Base-by-base conservation (phyloP, 2,888 invertebrate genomes). In the Scaeva pyrastri region DNA sequence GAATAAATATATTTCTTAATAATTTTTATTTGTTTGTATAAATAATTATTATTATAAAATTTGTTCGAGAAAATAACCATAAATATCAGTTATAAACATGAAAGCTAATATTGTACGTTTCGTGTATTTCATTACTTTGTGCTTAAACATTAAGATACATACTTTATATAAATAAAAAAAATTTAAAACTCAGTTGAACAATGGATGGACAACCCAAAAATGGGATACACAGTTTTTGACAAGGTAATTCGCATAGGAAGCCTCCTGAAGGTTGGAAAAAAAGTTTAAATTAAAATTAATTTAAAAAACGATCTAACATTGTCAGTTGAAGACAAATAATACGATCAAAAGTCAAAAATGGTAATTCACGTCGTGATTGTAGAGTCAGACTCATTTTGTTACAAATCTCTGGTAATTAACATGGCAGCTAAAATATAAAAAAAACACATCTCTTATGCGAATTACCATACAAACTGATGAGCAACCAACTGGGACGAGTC, bases 51-150 rank as follows among this genome's bases (percentile, higher is more conserved):
- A 36, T 68, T n/a, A 23, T 43, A 86, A 31, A 78, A 79, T 66
- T 58, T 31, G 14, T 68, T 64, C 71, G 84, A 82, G 52, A 73
- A 58, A 60, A 23, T 60, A 60, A 39, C 26, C 39, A 48, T 41
- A 62, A 43, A 12, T 7, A 64, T 41, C 31, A 66, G 39, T 14
- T 71, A 79, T 68, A 62, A 66, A 68, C 16, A 64, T 66, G 45
- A 55, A 62, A 45, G 48, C 77, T 87, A 71, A 62, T 50, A 80
- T 76, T 84, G 68, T 87, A 78, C 78, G 43, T 79, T 74, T 48
- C n/a, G 84, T 84, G 50, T 87, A 76, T 76, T 62, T 58, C 64
- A 19, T 79, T 73, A 62, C 31, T 68, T 75, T 86, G 71, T 80
- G 84, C 75, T 68, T 75, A 36, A 74, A 66, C 68, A 73, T 76